Base-by-base conservation (phyloP, 37 sponge, comb jelly and placozoan species). In the Halichondria panicea region DNA sequence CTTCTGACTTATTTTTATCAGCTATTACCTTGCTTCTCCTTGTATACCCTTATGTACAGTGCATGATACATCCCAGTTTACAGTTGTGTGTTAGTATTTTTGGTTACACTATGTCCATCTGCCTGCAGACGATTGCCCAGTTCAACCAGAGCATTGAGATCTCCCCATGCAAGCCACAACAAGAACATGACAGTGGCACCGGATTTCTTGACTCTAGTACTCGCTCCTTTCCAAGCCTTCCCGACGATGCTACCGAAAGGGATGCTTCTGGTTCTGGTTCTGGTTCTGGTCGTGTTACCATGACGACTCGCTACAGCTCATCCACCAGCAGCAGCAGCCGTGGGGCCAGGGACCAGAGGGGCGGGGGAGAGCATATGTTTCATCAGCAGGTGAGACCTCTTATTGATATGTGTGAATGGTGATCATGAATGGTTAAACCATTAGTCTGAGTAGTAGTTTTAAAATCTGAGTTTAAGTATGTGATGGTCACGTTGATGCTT, bases 71-170 rank as follows among this genome's bases (percentile, higher is more conserved):
- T n/a, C n/a, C n/a, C n/a, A n/a, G n/a, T n/a, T n/a, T n/a, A n/a
- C n/a, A n/a, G n/a, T n/a, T n/a, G n/a, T n/a, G n/a, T n/a, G n/a
- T n/a, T n/a, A n/a, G n/a, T n/a, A n/a, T n/a, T n/a, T n/a, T n/a
- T n/a, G n/a, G n/a, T n/a, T n/a, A n/a, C n/a, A n/a, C n/a, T n/a
- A 40, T 50, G 62, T 81, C 53, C 32, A 1, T 68, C 32, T 19
- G 36, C 31, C 30, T 66, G 21, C 78, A 91, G 92, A 70, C 74
- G 27, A 76, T 91, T 45, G 92, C 92, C 25, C 78, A 83, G 35
- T 91, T 77, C 70, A 86, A 70, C 39, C 87, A 86, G 75, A 21
- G 52, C 28, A 78, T 42, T 55, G 80, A 91, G 42, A 66, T 8
- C 52, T 43, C 77, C 39, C 75, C 68, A 31, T 19, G n/a, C 27